These are phyloP conservation scores for Megathymus violae DNA, from an alignment of 1,140 invertebrate species.

Conservation along the genomic window DNA sequence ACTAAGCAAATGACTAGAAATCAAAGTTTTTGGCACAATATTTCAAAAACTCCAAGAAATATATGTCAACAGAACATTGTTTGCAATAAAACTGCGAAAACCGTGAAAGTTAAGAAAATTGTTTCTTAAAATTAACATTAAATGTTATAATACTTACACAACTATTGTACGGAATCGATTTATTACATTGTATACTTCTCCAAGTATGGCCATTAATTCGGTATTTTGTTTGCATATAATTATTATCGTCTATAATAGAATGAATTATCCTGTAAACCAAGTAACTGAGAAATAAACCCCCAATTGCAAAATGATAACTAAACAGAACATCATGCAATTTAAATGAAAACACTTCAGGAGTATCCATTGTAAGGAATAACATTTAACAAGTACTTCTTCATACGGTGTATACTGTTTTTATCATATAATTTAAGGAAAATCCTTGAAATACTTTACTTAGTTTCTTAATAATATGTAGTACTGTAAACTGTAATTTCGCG, in stretches of 20 bases:
- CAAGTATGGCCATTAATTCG: conserved; percentile 65
- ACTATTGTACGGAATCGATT: conserved; percentile 76
- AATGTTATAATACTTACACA: conserved; percentile 57
- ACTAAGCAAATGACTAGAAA: too few relatives aligned
- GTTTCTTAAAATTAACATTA: too few relatives aligned
- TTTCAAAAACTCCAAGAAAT: too few relatives aligned
- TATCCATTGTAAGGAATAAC: conserved; percentile 40
- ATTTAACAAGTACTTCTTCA: background rate
- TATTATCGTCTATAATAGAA: conserved; percentile 60
- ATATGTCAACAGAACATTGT: too few relatives aligned
- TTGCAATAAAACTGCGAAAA: too few relatives aligned
- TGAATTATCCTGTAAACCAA: conserved; percentile 68
- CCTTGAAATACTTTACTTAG: too few relatives aligned
- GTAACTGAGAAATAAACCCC: conserved; percentile 70
- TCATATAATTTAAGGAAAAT: too few relatives aligned
- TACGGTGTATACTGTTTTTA: conserved; percentile 7
- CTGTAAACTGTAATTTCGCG: too few relatives aligned
- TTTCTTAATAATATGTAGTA: too few relatives aligned
- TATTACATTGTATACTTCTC: conserved; percentile 79
- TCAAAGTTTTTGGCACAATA: too few relatives aligned
- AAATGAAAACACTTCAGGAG: conserved; percentile 23
- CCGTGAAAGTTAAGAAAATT: too few relatives aligned
- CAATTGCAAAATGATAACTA: conserved; percentile 73
- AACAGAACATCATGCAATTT: conserved; percentile 58
- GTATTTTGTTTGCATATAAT: conserved; percentile 71